Evolutionary conservation across 2,113 vertebrate genomes (phyloP).

Genomic region (Colinus virginianus): DNA sequence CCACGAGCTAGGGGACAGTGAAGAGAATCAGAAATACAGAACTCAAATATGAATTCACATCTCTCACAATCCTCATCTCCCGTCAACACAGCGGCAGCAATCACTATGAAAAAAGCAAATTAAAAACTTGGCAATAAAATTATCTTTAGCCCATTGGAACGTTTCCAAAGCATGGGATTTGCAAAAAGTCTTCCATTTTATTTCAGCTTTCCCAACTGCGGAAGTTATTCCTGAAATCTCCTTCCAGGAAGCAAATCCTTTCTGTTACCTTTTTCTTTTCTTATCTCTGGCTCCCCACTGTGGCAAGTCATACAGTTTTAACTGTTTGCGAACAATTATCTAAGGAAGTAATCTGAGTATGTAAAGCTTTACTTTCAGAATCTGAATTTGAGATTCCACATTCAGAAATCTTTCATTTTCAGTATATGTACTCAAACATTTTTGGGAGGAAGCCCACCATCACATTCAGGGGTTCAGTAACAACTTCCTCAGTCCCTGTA

Average conservation of each 20-base stretch:
- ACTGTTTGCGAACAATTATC: not conserved
- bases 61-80: not conserved
- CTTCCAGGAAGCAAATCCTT: not conserved
- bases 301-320: not conserved
- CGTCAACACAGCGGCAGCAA: accelerated
- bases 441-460: not conserved
- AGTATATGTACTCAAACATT: accelerated
- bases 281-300: not conserved
- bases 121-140: not conserved
- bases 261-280: not conserved
- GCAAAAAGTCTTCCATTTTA: not conserved
- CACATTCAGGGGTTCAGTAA: not conserved
- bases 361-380: not conserved
- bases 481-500: not conserved
- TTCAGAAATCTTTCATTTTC: not conserved
- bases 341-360: not conserved
- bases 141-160: not conserved
- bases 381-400: not conserved
- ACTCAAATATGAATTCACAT: accelerated
- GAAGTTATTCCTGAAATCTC: not conserved
- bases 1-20: slow-evolving; percentile 59
- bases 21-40: not conserved
- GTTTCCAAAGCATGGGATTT: accelerated
- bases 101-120: not conserved
- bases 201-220: not conserved